phyloP scores from a whole-genome alignment of 1,140 invertebrate species.

The Zaprionus nigranus region DNA sequence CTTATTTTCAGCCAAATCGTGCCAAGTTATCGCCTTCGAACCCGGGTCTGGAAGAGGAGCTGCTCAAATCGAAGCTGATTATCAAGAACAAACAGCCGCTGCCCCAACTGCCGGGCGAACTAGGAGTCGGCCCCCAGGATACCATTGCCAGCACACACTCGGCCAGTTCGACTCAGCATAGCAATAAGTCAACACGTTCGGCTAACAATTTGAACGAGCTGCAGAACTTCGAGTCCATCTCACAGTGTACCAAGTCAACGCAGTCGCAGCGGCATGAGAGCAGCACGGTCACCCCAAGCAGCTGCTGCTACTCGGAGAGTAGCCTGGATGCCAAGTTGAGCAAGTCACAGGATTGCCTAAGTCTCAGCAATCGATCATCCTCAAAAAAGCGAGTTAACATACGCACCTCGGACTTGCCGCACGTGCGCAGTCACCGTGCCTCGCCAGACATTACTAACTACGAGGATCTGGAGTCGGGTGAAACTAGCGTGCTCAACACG shows the following conservation, averaged over 20 bases:
- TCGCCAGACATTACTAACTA: conserved; percentile 78
- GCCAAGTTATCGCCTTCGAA: conserved; percentile 84
- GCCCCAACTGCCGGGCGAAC: conserved; percentile 73
- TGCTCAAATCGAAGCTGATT: conserved; percentile 79
- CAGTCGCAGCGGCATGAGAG: conserved; percentile 75
- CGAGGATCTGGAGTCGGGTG: conserved; percentile 84
- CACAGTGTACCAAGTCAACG: conserved; percentile 74
- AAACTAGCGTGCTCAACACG: conserved; percentile 85
- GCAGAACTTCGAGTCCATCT: conserved; percentile 79
- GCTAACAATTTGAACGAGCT: conserved; percentile 79
- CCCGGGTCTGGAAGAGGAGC: conserved; percentile 77
- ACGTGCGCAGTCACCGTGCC: conserved; percentile 63
- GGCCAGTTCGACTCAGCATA: conserved; percentile 72
- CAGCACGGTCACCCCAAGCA: conserved; percentile 80
- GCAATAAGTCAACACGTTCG: conserved; percentile 71
- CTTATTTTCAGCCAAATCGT: conserved; percentile 69
- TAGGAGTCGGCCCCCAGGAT: conserved; percentile 57
- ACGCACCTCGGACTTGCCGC: conserved; percentile 81
- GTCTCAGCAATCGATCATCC: conserved; percentile 86
- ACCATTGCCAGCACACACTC: conserved; percentile 73
- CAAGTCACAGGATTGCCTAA: conserved; percentile 84
- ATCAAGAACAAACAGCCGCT: conserved; percentile 83
- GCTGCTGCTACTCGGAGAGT: conserved; percentile 83
- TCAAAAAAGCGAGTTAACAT: conserved; percentile 87
- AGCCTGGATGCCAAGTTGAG: conserved; percentile 79